Conservation (phyloP, 2,113 vertebrate species). For the Eulacestoma nigropectus region DNA sequence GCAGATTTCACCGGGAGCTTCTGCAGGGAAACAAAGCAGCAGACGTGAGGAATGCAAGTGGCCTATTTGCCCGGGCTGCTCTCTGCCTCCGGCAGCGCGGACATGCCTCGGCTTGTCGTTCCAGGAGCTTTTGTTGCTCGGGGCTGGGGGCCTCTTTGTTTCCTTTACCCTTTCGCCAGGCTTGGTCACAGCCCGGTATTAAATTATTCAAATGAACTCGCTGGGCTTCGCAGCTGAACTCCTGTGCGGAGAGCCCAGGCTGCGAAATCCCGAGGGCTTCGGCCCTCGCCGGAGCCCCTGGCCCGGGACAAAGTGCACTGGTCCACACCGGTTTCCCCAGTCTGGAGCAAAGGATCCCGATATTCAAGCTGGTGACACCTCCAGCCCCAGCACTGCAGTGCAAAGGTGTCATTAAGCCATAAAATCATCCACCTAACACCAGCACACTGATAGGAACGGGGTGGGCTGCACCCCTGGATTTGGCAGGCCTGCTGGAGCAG, state of each 20-base stretch:
- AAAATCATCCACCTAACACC: neutral
- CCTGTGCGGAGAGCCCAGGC: neutral
- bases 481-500: neutral
- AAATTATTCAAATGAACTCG: conserved; percentile 46
- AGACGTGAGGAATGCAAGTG: conserved; percentile 51
- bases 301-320: neutral
- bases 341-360: rapidly evolving
- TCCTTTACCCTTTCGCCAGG: conserved; percentile 48
- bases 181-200: conserved; percentile 49
- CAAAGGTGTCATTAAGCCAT: neutral
- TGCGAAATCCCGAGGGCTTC: neutral
- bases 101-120: conserved; percentile 47
- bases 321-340: neutral
- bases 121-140: conserved; percentile 49
- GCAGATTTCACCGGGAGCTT: conserved; percentile 11
- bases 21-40: conserved; percentile 52
- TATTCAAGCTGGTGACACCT: neutral
- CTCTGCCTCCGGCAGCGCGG: conserved; percentile 17
- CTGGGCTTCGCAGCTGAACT: conserved; percentile 3
- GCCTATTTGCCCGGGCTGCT: conserved; percentile 27
- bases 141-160: conserved; percentile 59
- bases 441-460: neutral
- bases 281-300: rapidly evolving
- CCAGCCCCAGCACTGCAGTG: neutral
- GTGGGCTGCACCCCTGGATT: neutral